phyloP scores from a whole-genome alignment of 2,888 invertebrate genomes.

The Serripes groenlandicus region DNA sequence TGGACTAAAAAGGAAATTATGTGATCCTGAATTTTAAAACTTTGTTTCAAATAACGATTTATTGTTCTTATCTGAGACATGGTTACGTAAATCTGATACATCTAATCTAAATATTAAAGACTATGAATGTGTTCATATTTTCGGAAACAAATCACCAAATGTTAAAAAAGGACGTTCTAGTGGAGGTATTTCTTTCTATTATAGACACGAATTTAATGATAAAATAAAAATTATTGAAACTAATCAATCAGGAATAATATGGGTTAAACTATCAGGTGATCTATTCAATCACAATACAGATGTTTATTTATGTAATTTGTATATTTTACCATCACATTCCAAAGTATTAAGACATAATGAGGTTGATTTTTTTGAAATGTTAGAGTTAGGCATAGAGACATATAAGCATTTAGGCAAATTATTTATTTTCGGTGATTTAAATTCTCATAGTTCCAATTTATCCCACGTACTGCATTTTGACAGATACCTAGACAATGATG shows the following conservation, averaged over 20 bases:
- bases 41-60: background rate
- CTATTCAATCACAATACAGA: slow-evolving; percentile 1
- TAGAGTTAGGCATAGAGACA: slow-evolving; percentile 4
- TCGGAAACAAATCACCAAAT: slow-evolving; percentile 14
- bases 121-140: background rate
- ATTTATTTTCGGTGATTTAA: slow-evolving; percentile 4
- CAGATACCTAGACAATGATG: background rate
- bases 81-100: background rate
- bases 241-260: slow-evolving; percentile 12
- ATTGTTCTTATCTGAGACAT: slow-evolving; percentile 7
- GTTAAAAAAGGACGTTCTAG: slow-evolving; percentile 15
- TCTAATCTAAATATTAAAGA: background rate
- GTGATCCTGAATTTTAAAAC: background rate
- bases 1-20: slow-evolving; percentile 1
- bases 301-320: slow-evolving; percentile 2
- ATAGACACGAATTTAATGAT: no score
- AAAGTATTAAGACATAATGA: background rate
- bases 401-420: background rate
- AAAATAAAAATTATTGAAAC: background rate
- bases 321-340: background rate
- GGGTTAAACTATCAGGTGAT: background rate
- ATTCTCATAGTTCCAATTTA: background rate
- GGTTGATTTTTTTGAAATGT: slow-evolving; percentile 9
- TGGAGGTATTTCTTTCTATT: no score
- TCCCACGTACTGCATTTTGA: background rate